Base-by-base conservation (phyloP, 2,797 vertebrate genomes). In the Nannoperca obscura region DNA sequence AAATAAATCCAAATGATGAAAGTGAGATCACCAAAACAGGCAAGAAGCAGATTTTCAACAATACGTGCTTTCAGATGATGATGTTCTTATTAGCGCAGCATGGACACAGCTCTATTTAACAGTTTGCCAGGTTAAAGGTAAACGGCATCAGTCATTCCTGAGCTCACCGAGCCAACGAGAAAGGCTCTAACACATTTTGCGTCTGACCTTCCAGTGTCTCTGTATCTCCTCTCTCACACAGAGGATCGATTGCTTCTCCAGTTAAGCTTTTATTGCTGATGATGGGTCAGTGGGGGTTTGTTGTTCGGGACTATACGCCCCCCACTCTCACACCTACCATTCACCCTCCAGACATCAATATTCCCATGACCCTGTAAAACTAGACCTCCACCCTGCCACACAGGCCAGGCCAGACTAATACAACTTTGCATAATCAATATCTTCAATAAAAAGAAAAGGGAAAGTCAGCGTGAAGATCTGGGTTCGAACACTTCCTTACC, bases 341-440 rank as follows among this genome's bases (percentile, higher is more conserved):
- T 80, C 87, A 77, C 85, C 82, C 76, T 71, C 55, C 67, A 74
- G 68, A 65, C 85, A 76, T 94, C 92, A 85, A 94, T 93, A 92
- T 94, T 94, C 91, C 88, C 92, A 94, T 91, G 92, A 94, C 88
- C 92, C 88, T 78, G 79, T 69, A 44, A 65, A 88, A 82, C 78
- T 78, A 84, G 46, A 79, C 55, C 47, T 62, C 67, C 47, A 55
- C 80, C 82, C 73, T 52, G 84, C 61, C 49, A 22, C 60, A 49
- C 8, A 38, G 68, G 38, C 68, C 64, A 5, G 53, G 57, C 57
- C 85, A 86, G 78, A 85, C 81, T 61, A 82, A 86, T 77, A 52
- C 79, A 77, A 46, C 79, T 92, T 80, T 90, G 67, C 86, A 91
- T 92, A 91, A 94, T 94, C 92, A 86, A 94, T 94, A 82, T 38